Conservation (phyloP, 2,888 invertebrate genomes). For the Elmis aenea region DNA sequence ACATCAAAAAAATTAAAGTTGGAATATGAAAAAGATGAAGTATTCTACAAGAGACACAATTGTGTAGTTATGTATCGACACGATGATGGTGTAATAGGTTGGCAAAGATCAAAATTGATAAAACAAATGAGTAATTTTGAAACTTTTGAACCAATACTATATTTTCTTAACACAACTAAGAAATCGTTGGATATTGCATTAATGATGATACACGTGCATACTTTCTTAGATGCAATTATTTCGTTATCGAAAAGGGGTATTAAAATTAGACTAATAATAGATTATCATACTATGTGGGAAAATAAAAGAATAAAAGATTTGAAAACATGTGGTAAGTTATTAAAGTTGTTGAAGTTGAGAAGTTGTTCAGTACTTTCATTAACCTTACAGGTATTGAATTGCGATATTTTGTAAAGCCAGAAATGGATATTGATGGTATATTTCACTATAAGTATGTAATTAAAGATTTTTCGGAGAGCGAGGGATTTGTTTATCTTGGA, state of each 20-base stretch:
- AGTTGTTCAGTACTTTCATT: constrained; percentile 1
- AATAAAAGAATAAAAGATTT: constrained; percentile 19
- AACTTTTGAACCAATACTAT: constrained; percentile 33
- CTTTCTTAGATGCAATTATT: constrained; percentile 27
- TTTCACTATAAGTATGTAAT: constrained; percentile 42
- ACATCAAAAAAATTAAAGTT: constrained; percentile 23
- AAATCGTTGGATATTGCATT: constrained; percentile 33
- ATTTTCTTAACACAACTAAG: constrained; percentile 34
- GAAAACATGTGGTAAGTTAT: constrained; percentile 25
- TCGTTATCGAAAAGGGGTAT: constrained; percentile 27
- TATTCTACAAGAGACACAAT: constrained; percentile 33
- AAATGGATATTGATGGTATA: constrained; percentile 26
- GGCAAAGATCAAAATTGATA: constrained; percentile 16
- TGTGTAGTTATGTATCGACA: constrained; percentile 34
- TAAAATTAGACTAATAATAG: constrained; percentile 32
- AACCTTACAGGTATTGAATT: constrained; percentile 26
- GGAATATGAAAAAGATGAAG: constrained; percentile 23
- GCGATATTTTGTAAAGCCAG: constrained; percentile 30
- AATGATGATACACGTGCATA: constrained; percentile 31
- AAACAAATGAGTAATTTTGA: constrained; percentile 19
- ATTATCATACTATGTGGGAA: constrained; percentile 31
- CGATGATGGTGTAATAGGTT: constrained; percentile 28
- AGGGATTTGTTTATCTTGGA: constrained; percentile 33
- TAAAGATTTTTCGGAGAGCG: constrained; percentile 33
- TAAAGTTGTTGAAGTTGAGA: not conserved